Percentiles rank a stretch among this genome's conserved stretches.
phyloP scores from a whole-genome alignment of 2,113 vertebrate genomes.

The Salvelinus namaycush region DNA sequence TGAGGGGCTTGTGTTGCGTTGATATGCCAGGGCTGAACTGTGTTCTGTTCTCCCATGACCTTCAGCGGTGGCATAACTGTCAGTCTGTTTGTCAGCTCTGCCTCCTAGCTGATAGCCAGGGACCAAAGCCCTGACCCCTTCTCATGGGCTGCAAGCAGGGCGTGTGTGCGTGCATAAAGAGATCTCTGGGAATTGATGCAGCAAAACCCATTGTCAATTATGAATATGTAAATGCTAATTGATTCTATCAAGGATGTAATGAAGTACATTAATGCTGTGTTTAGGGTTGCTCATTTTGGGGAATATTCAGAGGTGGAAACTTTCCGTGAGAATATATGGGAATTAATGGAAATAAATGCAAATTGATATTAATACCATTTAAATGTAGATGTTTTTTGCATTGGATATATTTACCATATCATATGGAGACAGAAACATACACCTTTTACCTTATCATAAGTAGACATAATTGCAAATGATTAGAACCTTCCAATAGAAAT shows the following conservation, averaged over 20 bases:
- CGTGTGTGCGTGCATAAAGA: not conserved
- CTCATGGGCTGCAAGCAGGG: not conserved
- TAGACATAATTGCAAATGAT: too few relatives aligned
- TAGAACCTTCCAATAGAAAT: too few relatives aligned
- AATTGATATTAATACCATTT: too few relatives aligned
- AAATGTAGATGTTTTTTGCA: too few relatives aligned
- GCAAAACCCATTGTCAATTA: not conserved
- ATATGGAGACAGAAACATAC: too few relatives aligned
- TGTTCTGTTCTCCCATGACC: not conserved
- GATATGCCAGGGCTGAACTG: too few relatives aligned
- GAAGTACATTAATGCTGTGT: not conserved
- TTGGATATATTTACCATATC: too few relatives aligned
- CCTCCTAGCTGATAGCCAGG: not conserved
- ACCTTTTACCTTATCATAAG: too few relatives aligned
- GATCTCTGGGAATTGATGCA: not conserved
- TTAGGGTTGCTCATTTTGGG: not conserved
- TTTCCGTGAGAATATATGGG: too few relatives aligned
- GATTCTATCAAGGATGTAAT: not conserved
- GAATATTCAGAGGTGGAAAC: too few relatives aligned
- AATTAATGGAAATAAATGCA: too few relatives aligned
- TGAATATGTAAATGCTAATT: not conserved
- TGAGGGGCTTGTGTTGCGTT: too few relatives aligned
- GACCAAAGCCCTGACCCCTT: not conserved
- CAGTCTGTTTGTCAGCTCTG: conserved; percentile 13
- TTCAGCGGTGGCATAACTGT: conserved; percentile 13